Base-by-base conservation (phyloP, 2,113 vertebrate genomes). In the Aspidoscelis tigris region DNA sequence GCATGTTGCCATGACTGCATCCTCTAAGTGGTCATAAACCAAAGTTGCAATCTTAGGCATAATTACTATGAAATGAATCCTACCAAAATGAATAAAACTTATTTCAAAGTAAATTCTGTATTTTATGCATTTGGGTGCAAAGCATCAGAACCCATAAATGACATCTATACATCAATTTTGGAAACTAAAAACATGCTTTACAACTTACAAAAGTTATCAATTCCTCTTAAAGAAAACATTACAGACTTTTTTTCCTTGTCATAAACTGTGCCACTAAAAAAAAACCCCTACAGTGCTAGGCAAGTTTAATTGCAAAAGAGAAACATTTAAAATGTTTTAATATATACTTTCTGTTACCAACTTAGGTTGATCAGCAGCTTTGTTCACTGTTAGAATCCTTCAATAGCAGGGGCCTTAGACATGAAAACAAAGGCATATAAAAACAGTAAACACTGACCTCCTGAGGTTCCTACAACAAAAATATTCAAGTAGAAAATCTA, bases 401-500 rank as follows among this genome's bases (percentile, higher is more conserved):
- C 96, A 95, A 93, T 93, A 95, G 77, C 58, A 94, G 96, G 81
- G 96, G 96, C 95, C 96, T 95, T 95, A 92, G 95, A 93, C 93
- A 96, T 95, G 96, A 96, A 95, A 94, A 94, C 95, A 91, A 97
- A 98, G 97, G 96, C 95, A 96, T 95, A 97, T 94, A 97, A 96
- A 95, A 96, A 96, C 96, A 96, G 96, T 97, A 96, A 97, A 98
- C 96, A 97, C 97, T 96, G 96, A 97, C 97, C 95, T 98, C 98
- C 98, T 98, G 98, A 99, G 98, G 97, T 97, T 97, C 95, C 98
- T 97, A 97, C 96, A 96, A 97, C 97, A 96, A 97, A 97, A 97
- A 96, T 97, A 97, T 98, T 99, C 97, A 99, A 99, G 98, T 98
- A 98, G 97, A 97, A 98, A 97, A 97, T 95, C 96, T 97, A 98